Evolutionary conservation across 2,113 vertebrate genomes (phyloP), one percentile per base, ranked within the genome.

Genomic region (Oophaga pumilio): DNA sequence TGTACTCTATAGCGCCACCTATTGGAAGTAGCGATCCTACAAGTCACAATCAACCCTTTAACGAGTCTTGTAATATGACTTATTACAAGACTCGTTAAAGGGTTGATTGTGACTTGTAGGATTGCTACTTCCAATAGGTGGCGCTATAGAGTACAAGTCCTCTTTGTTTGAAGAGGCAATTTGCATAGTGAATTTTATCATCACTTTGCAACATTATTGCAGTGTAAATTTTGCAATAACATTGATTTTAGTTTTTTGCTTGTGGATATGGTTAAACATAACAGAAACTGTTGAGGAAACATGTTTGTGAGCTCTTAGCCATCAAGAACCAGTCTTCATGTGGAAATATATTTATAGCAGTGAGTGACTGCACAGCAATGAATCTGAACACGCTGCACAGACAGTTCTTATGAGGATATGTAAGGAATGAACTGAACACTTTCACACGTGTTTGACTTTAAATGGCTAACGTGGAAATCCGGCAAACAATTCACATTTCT

Each of bases 401-500:
- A 8, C 43, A 50, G 80, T 66, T 82, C 59, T 43, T 64, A 49
- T n/a, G 79, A 49, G 60, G 79, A 64, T 59, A 82, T 50, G 22
- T 26, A 82, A 26, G n/a, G 17, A 43, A 57, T 62, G 62, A 49
- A 64, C 56, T 33, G 26, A 64, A 43, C 33, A 24, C 9, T 64
- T 66, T 82, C 49, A 28, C 60, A 80, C 43, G 77, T 80, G 56
- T 59, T 56, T 78, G n/a, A 56, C 24, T 78, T 78, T 78, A 56
- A 78, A 78, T 78, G 76, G 52, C 76, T 60, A 20, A 68, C 52
- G 80, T 66, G 60, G 14, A 68, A 68, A 82, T 13, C 77, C 49
- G 52, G 62, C 66, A 71, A 84, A 84, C 66, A 71, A 62, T 73
- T 56, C 66, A 84, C 82, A 84, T 84, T 84, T 84, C 49, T 84